These are phyloP conservation scores for Hippocampus kuda DNA, from an alignment of 2,797 vertebrate genomes.

Conservation along the genomic window DNA sequence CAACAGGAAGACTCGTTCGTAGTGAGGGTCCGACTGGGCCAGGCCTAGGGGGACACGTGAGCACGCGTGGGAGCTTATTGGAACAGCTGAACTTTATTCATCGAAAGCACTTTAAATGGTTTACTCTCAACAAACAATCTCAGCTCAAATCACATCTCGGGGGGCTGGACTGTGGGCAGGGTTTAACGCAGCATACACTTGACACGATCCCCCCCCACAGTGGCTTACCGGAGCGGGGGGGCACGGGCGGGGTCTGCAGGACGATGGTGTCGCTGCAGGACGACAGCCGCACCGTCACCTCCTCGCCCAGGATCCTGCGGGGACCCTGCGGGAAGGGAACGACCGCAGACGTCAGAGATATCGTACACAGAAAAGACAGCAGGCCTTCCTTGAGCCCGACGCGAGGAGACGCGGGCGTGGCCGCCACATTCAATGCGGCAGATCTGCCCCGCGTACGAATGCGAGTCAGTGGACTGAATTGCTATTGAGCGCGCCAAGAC, in stretches of 20 bases:
- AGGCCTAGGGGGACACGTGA: constrained; percentile 33
- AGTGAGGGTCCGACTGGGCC: constrained; percentile 74
- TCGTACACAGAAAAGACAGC: too few relatives aligned
- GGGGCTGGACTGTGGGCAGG: not conserved
- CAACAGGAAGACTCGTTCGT: constrained; percentile 81
- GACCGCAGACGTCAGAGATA: not conserved
- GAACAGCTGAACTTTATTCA: not conserved
- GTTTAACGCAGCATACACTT: not conserved
- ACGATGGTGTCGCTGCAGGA: constrained; percentile 83
- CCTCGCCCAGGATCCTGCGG: constrained; percentile 83
- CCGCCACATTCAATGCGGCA: not conserved
- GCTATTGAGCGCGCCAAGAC: not conserved
- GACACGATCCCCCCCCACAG: not conserved
- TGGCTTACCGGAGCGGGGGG: constrained; percentile 63
- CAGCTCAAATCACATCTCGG: not conserved
- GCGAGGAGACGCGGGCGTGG: not conserved
- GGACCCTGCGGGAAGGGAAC: constrained; percentile 63
- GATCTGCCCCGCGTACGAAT: not conserved
- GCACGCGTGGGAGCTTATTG: too few relatives aligned
- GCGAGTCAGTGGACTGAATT: not conserved
- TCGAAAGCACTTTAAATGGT: too few relatives aligned
- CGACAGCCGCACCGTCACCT: constrained; percentile 77
- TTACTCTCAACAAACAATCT: too few relatives aligned
- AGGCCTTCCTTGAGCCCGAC: not conserved
- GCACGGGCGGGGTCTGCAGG: constrained; percentile 78